Evolutionary conservation across 2,113 vertebrate species (phyloP).

Genomic region (Gadus macrocephalus): DNA sequence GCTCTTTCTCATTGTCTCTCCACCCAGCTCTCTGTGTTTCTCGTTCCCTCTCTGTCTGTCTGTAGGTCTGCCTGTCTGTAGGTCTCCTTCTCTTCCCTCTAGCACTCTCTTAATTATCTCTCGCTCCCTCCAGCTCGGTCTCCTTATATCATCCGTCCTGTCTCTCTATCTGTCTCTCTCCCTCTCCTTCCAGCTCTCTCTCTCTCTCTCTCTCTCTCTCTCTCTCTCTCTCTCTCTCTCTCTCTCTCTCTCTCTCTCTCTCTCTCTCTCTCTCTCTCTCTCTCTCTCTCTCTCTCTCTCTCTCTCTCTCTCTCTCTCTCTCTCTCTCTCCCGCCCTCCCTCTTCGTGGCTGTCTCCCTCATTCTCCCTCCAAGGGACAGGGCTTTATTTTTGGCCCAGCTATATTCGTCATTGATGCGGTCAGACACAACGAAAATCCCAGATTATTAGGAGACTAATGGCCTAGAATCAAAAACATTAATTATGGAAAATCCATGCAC

Average conservation of each 20-base stretch:
- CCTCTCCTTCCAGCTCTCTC: conserved; percentile 9
- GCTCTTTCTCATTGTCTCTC: no score
- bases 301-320: conserved; percentile 2
- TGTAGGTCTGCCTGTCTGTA: no score
- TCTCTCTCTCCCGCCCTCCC: background rate
- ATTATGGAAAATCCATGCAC: conserved; percentile 24
- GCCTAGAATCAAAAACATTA: conserved; percentile 27
- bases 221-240: background rate
- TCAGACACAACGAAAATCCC: conserved; percentile 51
- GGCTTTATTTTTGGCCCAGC: conserved; percentile 42
- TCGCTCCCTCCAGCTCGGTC: background rate
- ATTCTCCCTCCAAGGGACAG: conserved; percentile 30
- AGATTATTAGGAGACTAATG: conserved; percentile 33
- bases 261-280: background rate
- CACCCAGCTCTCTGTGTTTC: no score
- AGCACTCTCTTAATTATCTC: background rate
- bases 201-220: background rate
- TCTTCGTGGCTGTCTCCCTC: conserved; percentile 11
- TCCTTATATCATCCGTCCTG: no score
- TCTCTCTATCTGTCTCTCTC: background rate
- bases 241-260: no score
- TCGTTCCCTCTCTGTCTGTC: no score
- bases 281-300: background rate
- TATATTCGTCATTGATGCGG: conserved; percentile 45
- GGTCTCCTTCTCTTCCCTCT: conserved; percentile 14